Evolutionary conservation across 1,140 invertebrate species (phyloP), one percentile per base, ranked within the genome.

Genomic region (Ctenoplectra terminalis): DNA sequence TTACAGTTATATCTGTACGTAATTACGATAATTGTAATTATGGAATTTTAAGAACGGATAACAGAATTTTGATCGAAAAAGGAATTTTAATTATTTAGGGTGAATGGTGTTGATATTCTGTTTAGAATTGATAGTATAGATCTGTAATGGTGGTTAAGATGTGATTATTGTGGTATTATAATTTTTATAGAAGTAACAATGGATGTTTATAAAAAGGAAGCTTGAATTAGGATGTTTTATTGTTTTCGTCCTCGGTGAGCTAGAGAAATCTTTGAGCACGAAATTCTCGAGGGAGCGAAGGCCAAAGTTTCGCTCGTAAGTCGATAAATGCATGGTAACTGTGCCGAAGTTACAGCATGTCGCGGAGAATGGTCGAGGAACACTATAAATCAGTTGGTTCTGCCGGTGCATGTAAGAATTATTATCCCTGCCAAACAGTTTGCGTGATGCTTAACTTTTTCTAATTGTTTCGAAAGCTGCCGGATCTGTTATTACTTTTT

Each of bases 311-410:
- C 11, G 29, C 40, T 58, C 29, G 29, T 61, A n/a, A 74, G 71
- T 61, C 71, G 71, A 61, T 48, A 48, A 61, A 61, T 31, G 8
- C 56, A 40, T n/a, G 52, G 26, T 54, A 72, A 60, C 52, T 29
- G 11, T 8, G 20, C 9, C 11, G 37, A 72, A 72, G 37, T 72
- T 72, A 29, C 31, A 60, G 17, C 58, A 20, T 29, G 37, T n/a
- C 11, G 37, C 7, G 23, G 31, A 31, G n/a, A 15, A 40, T 48
- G 26, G 20, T 54, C 26, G 37, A 6, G 54, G 29, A 31, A 60
- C 40, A 29, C 29, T 43, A 60, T 61, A 74, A 74, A 74, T 74
- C 56, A 61, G 56, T 34, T 48, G 40, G 43, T 40, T 34, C 56
- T 23, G 0, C 20, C 15, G 60, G 0, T 23, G 13, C 54, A 15